phyloP scores from a whole-genome alignment of 2,797 vertebrate genomes.

The Loris lydekkerianus region DNA sequence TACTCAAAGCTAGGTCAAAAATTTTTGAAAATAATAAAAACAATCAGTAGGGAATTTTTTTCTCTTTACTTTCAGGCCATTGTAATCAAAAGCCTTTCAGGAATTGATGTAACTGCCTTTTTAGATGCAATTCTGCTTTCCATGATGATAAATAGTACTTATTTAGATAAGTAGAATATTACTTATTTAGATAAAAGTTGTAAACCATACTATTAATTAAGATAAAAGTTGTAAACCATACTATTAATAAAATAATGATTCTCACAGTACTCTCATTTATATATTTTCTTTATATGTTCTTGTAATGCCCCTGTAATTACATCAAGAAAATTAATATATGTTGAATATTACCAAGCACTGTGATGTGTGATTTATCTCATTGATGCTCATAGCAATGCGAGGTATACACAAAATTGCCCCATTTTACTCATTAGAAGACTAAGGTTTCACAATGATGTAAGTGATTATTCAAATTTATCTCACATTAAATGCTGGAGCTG shows the following conservation, averaged over 20 bases:
- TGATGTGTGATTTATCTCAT: background rate
- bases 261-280: background rate
- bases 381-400: background rate
- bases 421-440: background rate
- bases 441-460: background rate
- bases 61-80: background rate
- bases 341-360: background rate
- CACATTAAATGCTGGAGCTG: background rate
- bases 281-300: background rate
- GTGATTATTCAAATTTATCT: background rate
- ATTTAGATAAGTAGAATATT: background rate
- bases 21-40: background rate
- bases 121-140: background rate
- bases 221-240: background rate
- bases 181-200: background rate
- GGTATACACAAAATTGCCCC: background rate
- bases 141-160: background rate
- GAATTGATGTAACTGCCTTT: slow-evolving; percentile 34
- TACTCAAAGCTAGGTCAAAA: background rate
- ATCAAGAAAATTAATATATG: background rate
- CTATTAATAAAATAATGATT: background rate
- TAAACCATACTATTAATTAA: slow-evolving; percentile 30
- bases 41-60: background rate
- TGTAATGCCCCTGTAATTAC: background rate
- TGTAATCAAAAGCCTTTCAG: background rate